phyloP scores from a whole-genome alignment of 2,113 vertebrate genomes.

The Sceloporus undulatus region DNA sequence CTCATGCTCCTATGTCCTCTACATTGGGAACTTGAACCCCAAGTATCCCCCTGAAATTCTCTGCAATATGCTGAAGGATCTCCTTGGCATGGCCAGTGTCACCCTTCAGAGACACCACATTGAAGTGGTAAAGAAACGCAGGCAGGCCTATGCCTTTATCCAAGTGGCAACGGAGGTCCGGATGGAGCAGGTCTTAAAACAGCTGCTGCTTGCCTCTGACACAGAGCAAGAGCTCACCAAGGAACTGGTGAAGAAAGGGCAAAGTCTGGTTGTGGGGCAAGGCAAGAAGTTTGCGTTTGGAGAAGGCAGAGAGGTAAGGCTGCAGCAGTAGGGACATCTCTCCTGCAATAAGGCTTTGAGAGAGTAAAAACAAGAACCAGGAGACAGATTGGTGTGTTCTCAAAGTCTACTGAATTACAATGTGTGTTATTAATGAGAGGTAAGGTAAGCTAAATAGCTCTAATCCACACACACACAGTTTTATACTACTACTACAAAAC shows the following conservation, averaged over 20 bases:
- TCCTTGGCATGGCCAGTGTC: constrained; percentile 47
- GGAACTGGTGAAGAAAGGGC: constrained; percentile 57
- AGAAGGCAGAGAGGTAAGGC: not conserved
- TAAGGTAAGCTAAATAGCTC: not conserved
- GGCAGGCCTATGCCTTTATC: constrained; percentile 26
- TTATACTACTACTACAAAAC: too few relatives aligned
- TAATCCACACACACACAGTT: too few relatives aligned
- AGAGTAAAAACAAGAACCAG: not conserved
- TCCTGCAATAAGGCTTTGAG: not conserved
- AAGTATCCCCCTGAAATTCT: constrained; percentile 54
- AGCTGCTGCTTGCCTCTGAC: constrained; percentile 55
- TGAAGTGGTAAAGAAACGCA: constrained; percentile 3
- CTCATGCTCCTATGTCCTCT: not conserved
- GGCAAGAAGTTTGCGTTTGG: not conserved
- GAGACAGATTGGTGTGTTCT: not conserved
- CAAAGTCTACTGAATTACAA: not conserved
- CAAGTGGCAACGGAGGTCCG: constrained; percentile 9
- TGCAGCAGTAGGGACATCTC: not conserved
- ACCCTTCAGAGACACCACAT: constrained; percentile 35
- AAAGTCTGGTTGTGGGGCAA: constrained; percentile 42
- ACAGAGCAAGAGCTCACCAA: constrained; percentile 38
- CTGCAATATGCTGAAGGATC: constrained; percentile 62
- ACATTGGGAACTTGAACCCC: constrained; percentile 68
- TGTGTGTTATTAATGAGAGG: not conserved
- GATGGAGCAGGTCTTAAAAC: constrained; percentile 6